Conservation (phyloP, 1,140 invertebrate genomes). For the Drosophila burlai region DNA sequence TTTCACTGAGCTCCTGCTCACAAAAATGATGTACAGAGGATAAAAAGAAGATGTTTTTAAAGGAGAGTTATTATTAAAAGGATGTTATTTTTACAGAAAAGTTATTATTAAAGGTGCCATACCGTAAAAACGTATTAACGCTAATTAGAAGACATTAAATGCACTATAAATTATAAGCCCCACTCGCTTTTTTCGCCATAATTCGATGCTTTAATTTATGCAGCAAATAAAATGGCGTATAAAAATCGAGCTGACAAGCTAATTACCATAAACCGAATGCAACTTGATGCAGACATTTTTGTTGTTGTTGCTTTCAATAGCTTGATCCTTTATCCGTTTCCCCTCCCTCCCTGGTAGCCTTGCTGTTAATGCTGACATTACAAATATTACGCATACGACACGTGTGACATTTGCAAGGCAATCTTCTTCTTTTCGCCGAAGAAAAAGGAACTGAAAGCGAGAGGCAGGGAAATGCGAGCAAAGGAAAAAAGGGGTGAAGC, state of each 20-base stretch:
- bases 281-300: not conserved
- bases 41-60: not conserved
- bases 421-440: not conserved
- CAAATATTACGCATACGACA: conserved; percentile 42
- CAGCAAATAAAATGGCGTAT: not conserved
- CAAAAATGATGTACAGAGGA: not conserved
- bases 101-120: not conserved
- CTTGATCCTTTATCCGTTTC: no score
- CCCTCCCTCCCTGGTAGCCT: not conserved
- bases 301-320: not conserved
- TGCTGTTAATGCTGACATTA: conserved; percentile 26
- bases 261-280: conserved; percentile 16
- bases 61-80: not conserved
- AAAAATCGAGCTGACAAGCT: not conserved
- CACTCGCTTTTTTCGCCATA: not conserved
- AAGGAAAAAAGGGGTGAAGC: not conserved
- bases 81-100: not conserved
- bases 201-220: conserved; percentile 2
- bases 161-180: conserved; percentile 30
- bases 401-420: conserved; percentile 40
- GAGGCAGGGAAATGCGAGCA: not conserved
- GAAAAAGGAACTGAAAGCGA: not conserved
- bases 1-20: not conserved
- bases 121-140: conserved; percentile 20
- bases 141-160: conserved; percentile 46